Evolutionary conservation across 2,113 vertebrate genomes (phyloP).

Genomic region (Stegastes partitus): DNA sequence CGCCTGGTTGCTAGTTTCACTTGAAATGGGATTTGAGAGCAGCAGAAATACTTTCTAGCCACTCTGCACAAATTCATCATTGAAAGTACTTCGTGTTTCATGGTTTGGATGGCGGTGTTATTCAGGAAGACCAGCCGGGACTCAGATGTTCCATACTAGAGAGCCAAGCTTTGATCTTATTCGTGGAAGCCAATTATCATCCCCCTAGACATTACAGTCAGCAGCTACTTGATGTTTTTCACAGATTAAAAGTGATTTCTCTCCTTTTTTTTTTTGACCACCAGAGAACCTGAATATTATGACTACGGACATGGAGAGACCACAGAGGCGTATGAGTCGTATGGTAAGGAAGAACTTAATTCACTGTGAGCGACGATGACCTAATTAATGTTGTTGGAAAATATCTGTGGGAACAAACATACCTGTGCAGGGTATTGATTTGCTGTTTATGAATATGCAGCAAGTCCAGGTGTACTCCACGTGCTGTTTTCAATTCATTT

Average conservation of each 20-base stretch:
- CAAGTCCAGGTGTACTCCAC: too few species aligned
- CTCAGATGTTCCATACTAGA: conserved; percentile 42
- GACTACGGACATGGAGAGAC: conserved; percentile 98
- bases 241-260: conserved; percentile 46
- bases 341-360: conserved; percentile 84
- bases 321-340: conserved; percentile 94
- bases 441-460: too few species aligned
- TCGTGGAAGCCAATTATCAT: conserved; percentile 58
- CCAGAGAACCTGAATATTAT: conserved; percentile 97
- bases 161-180: conserved; percentile 68
- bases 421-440: too few species aligned
- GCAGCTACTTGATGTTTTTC: conserved; percentile 51
- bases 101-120: conserved; percentile 27
- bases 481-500: too few species aligned
- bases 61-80: conserved; percentile 33
- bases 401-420: neutral
- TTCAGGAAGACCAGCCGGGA: conserved; percentile 40
- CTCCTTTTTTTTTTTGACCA: conserved; percentile 29
- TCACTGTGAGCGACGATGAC: neutral
- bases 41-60: conserved; percentile 29
- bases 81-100: conserved; percentile 36
- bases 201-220: conserved; percentile 46
- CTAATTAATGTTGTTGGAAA: neutral
- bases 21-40: conserved; percentile 29
- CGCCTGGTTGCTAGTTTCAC: conserved; percentile 19